Evolutionary conservation across 2,888 invertebrate species (phyloP).

Genomic region (Diadromus collaris): DNA sequence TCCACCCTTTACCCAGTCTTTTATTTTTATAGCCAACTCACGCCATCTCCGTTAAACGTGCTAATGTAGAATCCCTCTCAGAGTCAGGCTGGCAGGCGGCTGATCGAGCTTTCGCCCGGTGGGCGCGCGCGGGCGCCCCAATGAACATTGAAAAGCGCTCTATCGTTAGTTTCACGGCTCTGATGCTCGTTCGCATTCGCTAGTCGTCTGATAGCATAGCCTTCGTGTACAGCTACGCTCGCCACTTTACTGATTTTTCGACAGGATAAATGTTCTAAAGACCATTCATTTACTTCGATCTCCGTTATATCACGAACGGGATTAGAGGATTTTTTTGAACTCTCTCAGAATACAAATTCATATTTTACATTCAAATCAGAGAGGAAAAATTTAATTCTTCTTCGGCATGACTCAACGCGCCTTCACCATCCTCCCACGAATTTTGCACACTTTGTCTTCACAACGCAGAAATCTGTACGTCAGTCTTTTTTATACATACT

Average conservation of each 20-base stretch:
- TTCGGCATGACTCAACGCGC: neutral
- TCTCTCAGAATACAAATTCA: neutral
- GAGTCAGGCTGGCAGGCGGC: slow-evolving; percentile 37
- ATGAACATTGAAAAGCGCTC: slow-evolving; percentile 62
- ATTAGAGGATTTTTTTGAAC: neutral
- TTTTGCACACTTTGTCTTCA: neutral
- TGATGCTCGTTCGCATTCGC: slow-evolving; percentile 58
- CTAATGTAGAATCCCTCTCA: slow-evolving; percentile 52
- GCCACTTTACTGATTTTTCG: slow-evolving; percentile 23
- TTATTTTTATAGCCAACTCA: slow-evolving; percentile 52
- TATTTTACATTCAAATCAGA: neutral
- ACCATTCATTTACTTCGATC: neutral
- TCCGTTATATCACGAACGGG: neutral
- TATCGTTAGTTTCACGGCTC: slow-evolving; percentile 52
- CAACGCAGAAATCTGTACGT: neutral
- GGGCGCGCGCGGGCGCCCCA: slow-evolving; percentile 46
- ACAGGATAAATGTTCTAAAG: slow-evolving; percentile 8
- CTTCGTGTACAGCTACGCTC: neutral
- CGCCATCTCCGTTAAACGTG: slow-evolving; percentile 47
- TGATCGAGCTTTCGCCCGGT: slow-evolving; percentile 43
- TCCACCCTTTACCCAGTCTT: slow-evolving; percentile 49
- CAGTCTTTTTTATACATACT: neutral
- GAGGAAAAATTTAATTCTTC: neutral
- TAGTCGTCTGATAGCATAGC: slow-evolving; percentile 39
- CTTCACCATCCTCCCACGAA: neutral